Evolutionary conservation across 2,888 invertebrate genomes (phyloP).

Genomic region (Cephalotes varians): DNA sequence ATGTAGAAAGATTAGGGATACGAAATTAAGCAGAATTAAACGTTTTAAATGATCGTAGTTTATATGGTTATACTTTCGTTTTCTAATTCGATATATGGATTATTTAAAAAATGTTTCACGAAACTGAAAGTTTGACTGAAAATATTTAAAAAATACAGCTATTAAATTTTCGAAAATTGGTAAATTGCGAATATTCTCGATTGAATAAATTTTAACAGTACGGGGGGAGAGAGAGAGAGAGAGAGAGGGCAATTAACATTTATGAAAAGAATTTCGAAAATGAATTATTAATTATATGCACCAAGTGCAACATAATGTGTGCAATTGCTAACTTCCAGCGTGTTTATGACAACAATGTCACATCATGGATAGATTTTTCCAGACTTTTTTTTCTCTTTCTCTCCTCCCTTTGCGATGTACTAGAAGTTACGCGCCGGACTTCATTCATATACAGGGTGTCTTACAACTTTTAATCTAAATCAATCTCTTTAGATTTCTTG

Average conservation of each 20-base stretch:
- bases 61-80: background rate
- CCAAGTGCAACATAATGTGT: slow-evolving; percentile 1
- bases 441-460: slow-evolving; percentile 27
- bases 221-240: background rate
- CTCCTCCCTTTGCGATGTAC: slow-evolving; percentile 24
- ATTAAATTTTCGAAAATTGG: background rate
- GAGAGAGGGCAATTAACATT: background rate
- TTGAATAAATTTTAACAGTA: slow-evolving; percentile 7
- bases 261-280: background rate
- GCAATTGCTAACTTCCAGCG: slow-evolving; percentile 42
- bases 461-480: background rate
- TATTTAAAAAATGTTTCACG: background rate
- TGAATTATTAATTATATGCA: background rate
- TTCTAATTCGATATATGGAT: background rate
- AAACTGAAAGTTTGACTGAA: background rate
- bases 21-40: background rate
- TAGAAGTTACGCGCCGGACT: slow-evolving; percentile 44
- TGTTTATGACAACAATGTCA: slow-evolving; percentile 42
- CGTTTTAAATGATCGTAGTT: background rate
- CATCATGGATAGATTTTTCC: slow-evolving; percentile 61
- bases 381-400: slow-evolving; percentile 50
- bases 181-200: background rate
- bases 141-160: background rate
- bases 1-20: background rate
- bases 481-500: background rate